These are phyloP conservation scores for Masnerella sp. DNA, from an alignment of 2,888 invertebrate genomes.

Conservation along the genomic window DNA sequence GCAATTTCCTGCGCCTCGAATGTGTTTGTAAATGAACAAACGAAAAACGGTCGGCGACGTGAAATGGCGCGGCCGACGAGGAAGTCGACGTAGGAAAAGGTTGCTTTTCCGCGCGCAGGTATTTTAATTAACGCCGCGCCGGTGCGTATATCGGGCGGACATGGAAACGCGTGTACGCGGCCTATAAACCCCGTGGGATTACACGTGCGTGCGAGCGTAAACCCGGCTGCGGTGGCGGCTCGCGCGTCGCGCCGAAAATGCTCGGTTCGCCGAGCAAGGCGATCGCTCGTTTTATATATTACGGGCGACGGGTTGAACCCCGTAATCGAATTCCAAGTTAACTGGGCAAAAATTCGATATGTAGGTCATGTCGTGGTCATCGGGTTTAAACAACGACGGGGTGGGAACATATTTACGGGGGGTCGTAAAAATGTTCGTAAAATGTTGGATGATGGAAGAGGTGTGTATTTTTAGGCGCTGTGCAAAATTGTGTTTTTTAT, in stretches of 20 bases:
- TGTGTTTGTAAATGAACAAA: conserved; percentile 44
- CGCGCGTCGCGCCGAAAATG: conserved; percentile 67
- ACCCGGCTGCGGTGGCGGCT: conserved; percentile 63
- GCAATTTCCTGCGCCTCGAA: conserved; percentile 39
- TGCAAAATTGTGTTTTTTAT: too few relatives aligned
- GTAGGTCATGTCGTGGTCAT: conserved; percentile 3
- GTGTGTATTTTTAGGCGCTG: too few relatives aligned
- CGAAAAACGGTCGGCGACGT: conserved; percentile 21
- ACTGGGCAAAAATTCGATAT: conserved; percentile 20
- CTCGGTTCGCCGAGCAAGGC: conserved; percentile 65
- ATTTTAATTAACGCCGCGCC: conserved; percentile 71
- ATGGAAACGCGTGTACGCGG: conserved; percentile 55
- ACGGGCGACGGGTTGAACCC: conserved; percentile 36
- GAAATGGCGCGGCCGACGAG: conserved; percentile 28
- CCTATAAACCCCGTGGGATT: conserved; percentile 73
- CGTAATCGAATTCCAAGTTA: conserved; percentile 35
- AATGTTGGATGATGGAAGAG: too few relatives aligned
- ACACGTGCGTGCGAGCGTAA: conserved; percentile 69
- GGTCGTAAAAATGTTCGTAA: background rate
- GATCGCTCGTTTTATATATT: conserved; percentile 61
- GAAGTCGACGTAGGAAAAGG: conserved; percentile 40
- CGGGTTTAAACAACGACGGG: background rate
- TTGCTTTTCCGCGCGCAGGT: conserved; percentile 57
- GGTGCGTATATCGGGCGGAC: conserved; percentile 58
- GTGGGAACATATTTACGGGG: background rate